Base-by-base conservation (phyloP, 2,888 invertebrate genomes). In the Callimorpha dominula region DNA sequence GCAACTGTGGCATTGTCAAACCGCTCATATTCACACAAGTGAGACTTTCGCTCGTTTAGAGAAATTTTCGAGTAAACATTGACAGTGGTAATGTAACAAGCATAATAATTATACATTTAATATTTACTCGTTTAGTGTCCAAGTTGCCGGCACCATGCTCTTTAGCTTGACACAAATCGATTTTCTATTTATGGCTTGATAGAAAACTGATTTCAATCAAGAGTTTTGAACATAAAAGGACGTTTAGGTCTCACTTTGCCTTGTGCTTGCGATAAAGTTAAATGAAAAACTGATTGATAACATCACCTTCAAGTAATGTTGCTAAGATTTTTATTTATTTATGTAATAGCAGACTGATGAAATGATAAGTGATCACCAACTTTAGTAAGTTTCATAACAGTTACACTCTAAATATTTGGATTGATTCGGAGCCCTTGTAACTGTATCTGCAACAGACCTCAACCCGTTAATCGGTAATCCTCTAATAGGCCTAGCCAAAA, bases 21-120 rank as follows among this genome's bases (percentile, higher is more conserved):
- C 77, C 20, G 49, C 70, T 69, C 74, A 82, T 87, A 78, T 82
- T 77, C 80, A 85, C 83, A 86, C 84, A 84, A 81, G 87, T 88
- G 86, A 85, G 75, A 93, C 94, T 94, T 94, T 94, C 94, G 91
- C 91, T 91, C 81, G 88, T 90, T 86, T 90, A 92, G 93, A 91
- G 93, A 90, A 84, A 87, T 86, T 88, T 89, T 86, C 89, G 86
- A 87, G 86, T 86, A 84, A 87, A 87, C 88, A 85, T 84, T 81
- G 82, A 78, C 84, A 20, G 79, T 78, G 79, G 81, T 84, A 87
- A 85, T 85, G 84, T 87, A 88, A 83, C 85, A 79, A 60, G 62
- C 73, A 72, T 85, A 84, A 82, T 84, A 81, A 81, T 82, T 81
- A 84, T 82, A 83, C 84, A 31, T 83, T 82, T 86, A 86, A 84